phyloP scores from a whole-genome alignment of 2,888 invertebrate species.

The Polymixis flavicincta region DNA sequence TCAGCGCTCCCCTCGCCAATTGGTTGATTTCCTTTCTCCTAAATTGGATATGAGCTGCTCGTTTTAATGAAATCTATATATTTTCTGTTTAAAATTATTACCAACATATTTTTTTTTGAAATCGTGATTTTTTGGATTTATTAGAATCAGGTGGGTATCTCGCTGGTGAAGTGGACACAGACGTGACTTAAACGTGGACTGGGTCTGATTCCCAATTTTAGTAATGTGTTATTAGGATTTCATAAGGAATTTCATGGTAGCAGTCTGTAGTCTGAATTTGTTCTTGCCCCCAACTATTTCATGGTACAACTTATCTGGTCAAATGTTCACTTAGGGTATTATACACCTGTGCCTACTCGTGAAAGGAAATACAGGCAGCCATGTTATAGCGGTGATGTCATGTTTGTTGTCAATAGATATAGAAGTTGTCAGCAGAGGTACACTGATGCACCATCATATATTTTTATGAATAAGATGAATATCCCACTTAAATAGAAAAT shows the following conservation, averaged over 20 bases:
- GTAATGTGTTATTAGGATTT: not conserved
- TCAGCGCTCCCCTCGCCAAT: constrained; percentile 34
- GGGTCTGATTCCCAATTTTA: too few species aligned
- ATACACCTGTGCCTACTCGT: too few species aligned
- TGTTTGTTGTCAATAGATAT: not conserved
- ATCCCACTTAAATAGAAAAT: not conserved
- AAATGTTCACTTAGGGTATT: too few species aligned
- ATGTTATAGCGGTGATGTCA: not conserved
- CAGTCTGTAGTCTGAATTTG: not conserved
- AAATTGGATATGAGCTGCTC: constrained; percentile 51
- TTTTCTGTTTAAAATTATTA: constrained; percentile 4
- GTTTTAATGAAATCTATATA: constrained; percentile 28
- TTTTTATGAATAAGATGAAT: not conserved
- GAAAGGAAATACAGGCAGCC: not conserved
- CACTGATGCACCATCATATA: not conserved
- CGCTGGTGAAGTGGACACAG: not conserved
- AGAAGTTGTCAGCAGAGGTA: too few species aligned
- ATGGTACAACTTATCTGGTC: too few species aligned
- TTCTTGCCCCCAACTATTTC: too few species aligned
- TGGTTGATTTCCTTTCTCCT: constrained; percentile 56
- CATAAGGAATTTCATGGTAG: not conserved
- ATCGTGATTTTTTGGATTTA: too few species aligned
- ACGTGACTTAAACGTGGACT: not conserved
- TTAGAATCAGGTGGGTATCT: not conserved
- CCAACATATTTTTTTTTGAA: too few species aligned